Base-by-base conservation (phyloP, 2,888 invertebrate species). In the Lepetodrilus schrolli region DNA sequence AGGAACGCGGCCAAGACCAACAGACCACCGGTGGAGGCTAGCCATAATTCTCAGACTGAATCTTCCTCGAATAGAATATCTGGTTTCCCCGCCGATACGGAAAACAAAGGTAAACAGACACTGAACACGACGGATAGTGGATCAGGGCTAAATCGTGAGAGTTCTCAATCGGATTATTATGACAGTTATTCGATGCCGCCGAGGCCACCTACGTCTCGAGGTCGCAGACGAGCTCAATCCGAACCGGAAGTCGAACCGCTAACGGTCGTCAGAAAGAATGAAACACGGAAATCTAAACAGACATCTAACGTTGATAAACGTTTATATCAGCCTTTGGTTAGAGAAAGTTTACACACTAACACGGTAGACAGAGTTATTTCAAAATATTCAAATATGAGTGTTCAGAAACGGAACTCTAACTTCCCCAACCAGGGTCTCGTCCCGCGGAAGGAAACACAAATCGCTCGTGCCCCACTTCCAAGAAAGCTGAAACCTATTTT, bases 401-500 rank as follows among this genome's bases (percentile, higher is more conserved):
- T 58, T n/a, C 26, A 58, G 17, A 30, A 58, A 30, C 4, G 3
- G 17, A 30, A 8, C 8, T n/a, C 58, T 10, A 7, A 17, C 58
- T 30, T 26, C 17, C 58, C 58, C 2, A 30, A 30, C 26, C 58
- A 17, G 34, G 34, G 30, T 13, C 17, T 26, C 4, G 17, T n/a
- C 2, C 30, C 58, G 58, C 26, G 21, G 4, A 13, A 7, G 26
- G 58, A 58, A 7, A 34, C 17, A 34, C 30, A 58, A 10, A 10
- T 17, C 0, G 26, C 58, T 17, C 30, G 58, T 10, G 34, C 58
- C 7, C 58, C 58, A 0, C 21, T 58, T 10, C 58, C 58, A 26
- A 30, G 58, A 34, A 58, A 58, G 34, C 34, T 58, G 34, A 58
- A 58, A 58, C 58, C 58, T 58, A 58, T 58, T 58, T 58, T 58